Evolutionary conservation across 2,797 vertebrate species (phyloP).

Genomic region (Eulemur coronatus): DNA sequence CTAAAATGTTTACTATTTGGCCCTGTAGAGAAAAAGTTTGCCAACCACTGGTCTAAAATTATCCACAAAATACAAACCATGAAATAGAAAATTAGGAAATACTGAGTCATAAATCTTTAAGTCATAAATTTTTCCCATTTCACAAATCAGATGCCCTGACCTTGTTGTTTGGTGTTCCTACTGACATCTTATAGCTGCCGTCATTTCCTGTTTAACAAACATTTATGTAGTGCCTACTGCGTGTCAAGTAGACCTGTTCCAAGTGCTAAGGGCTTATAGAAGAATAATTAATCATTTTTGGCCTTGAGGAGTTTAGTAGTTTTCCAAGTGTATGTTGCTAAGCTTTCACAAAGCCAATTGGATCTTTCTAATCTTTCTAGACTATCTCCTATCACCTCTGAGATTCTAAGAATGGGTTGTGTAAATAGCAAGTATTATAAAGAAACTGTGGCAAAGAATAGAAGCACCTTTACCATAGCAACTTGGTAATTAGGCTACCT

Average conservation of each 20-base stretch:
- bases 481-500: neutral
- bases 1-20: conserved; percentile 31
- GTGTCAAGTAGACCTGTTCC: neutral
- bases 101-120: neutral
- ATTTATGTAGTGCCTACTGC: neutral
- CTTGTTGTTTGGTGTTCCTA: neutral
- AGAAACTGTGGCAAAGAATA: conserved; percentile 14
- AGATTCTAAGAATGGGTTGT: conserved; percentile 17
- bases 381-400: neutral
- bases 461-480: neutral
- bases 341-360: conserved; percentile 18
- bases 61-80: conserved; percentile 44
- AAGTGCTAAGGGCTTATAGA: neutral
- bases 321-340: conserved; percentile 6
- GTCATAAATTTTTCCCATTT: neutral
- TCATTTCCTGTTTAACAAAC: neutral
- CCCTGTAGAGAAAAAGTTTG: neutral
- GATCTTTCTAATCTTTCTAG: neutral
- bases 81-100: conserved; percentile 5
- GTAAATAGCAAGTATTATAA: conserved; percentile 16
- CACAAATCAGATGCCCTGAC: neutral
- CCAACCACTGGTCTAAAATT: conserved; percentile 11
- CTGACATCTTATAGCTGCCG: neutral
- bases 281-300: neutral
- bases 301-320: neutral